These are phyloP conservation scores for Tragopan temminckii DNA, from an alignment of 2,797 vertebrate genomes.

Conservation along the genomic window DNA sequence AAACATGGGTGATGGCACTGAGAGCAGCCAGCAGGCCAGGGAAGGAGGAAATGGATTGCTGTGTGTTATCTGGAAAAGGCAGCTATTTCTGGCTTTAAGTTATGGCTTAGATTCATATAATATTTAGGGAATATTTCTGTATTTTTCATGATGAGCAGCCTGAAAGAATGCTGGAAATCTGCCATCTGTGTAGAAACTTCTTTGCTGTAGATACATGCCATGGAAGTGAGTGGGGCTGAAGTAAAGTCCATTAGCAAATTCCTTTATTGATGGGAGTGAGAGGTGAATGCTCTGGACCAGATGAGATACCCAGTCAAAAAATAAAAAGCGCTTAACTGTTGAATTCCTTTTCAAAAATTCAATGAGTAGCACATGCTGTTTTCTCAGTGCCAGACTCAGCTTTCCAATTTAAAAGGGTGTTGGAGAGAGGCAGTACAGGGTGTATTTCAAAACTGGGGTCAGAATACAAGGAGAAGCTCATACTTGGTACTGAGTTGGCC, in stretches of 20 bases:
- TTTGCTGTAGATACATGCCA: background rate
- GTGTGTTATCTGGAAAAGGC: conserved; percentile 27
- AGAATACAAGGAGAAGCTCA: background rate
- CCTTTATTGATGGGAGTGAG: conserved; percentile 2
- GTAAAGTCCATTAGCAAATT: conserved; percentile 30
- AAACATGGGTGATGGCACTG: background rate
- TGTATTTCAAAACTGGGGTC: background rate
- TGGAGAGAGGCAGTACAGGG: background rate
- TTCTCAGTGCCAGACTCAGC: conserved; percentile 9
- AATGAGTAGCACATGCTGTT: background rate
- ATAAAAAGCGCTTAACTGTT: conserved; percentile 2
- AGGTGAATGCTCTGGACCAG: background rate
- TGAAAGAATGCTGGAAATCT: conserved; percentile 50
- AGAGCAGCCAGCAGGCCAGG: background rate
- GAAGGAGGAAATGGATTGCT: conserved; percentile 6
- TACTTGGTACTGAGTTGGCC: background rate
- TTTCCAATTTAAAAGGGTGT: background rate
- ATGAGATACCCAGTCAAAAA: background rate
- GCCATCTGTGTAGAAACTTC: conserved; percentile 9
- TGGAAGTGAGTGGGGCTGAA: conserved; percentile 26
- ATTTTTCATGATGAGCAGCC: conserved; percentile 40
- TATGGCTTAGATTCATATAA: conserved; percentile 25
- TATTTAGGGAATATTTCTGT: conserved; percentile 56
- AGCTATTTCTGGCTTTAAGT: conserved; percentile 40
- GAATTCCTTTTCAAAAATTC: conserved; percentile 10